Evolutionary conservation across 2,888 invertebrate species (phyloP).

Genomic region (Idaea straminata): DNA sequence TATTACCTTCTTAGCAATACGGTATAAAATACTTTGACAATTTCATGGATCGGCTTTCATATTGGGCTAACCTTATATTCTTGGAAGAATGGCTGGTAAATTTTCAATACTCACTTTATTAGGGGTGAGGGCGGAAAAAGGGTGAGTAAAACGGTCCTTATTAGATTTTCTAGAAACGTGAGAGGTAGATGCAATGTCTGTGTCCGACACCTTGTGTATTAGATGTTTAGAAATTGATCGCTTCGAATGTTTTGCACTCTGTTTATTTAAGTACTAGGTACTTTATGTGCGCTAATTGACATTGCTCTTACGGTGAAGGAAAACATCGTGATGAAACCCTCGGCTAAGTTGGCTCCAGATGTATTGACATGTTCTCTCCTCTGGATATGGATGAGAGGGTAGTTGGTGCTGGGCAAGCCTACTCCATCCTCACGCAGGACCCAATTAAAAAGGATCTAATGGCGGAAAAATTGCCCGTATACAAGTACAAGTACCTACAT

Average conservation of each 20-base stretch:
- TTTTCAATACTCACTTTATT: slow-evolving; percentile 81
- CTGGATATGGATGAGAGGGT: no score
- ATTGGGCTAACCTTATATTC: slow-evolving; percentile 74
- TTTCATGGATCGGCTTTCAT: slow-evolving; percentile 58
- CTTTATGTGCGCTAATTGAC: no score
- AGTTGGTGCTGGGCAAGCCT: no score
- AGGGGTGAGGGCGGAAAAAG: slow-evolving; percentile 68
- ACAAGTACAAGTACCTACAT: no score
- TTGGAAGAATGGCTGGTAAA: slow-evolving; percentile 79
- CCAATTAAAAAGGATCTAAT: no score
- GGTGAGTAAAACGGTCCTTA: slow-evolving; percentile 72
- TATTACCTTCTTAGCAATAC: slow-evolving; percentile 14
- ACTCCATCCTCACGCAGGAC: no score
- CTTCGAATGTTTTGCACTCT: background rate
- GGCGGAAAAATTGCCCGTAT: no score
- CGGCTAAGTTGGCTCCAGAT: no score
- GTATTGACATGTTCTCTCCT: no score
- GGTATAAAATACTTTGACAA: slow-evolving; percentile 31
- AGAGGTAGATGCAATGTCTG: slow-evolving; percentile 57
- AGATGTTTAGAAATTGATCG: slow-evolving; percentile 15
- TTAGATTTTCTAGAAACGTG: slow-evolving; percentile 76
- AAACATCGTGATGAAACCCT: no score
- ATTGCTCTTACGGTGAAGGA: no score
- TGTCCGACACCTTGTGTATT: slow-evolving; percentile 59
- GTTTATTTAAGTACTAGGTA: no score